Percentiles rank a stretch among this genome's conserved stretches.
Evolutionary conservation across 2,888 invertebrate genomes (phyloP).

Genomic region (Geophilus truncorum): DNA sequence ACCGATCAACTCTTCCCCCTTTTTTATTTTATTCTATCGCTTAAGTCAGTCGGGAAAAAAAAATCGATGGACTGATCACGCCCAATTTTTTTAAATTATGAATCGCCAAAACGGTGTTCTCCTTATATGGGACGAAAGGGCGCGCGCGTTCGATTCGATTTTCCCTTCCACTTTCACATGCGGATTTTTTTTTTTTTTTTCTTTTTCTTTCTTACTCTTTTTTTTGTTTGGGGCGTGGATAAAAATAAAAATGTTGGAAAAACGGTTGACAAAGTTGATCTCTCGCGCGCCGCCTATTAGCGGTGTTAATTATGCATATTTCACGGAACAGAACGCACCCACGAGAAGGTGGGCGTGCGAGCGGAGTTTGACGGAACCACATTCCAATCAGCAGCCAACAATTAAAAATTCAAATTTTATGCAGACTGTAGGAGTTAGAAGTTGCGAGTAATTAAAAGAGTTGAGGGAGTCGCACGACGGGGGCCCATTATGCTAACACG

Average conservation of each 20-base stretch:
- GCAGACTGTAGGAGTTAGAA: not conserved
- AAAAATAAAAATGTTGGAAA: not conserved
- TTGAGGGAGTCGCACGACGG: not conserved
- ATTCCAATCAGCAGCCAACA: conserved; percentile 7
- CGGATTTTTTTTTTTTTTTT: too few relatives aligned
- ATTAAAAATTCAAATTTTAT: conserved; percentile 18
- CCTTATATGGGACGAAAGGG: not conserved
- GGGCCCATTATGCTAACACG: conserved; percentile 4
- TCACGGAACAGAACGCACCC: not conserved
- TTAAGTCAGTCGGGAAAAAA: not conserved
- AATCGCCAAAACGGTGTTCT: not conserved
- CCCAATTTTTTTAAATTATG: not conserved
- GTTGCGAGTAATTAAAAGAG: not conserved
- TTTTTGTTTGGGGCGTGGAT: not conserved
- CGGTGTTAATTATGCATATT: conserved; percentile 9
- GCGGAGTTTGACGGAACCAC: not conserved
- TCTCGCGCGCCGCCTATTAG: not conserved
- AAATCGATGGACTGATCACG: not conserved
- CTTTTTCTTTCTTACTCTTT: too few relatives aligned
- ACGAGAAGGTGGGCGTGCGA: not conserved
- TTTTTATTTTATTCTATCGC: not conserved
- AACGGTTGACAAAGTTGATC: not conserved
- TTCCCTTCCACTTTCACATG: too few relatives aligned
- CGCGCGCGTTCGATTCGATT: not conserved
- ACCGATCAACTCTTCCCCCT: not conserved